Percentiles rank a stretch among this genome's conserved stretches.
Evolutionary conservation across 2,797 vertebrate genomes (phyloP).

Genomic region (Tachyglossus aculeatus): DNA sequence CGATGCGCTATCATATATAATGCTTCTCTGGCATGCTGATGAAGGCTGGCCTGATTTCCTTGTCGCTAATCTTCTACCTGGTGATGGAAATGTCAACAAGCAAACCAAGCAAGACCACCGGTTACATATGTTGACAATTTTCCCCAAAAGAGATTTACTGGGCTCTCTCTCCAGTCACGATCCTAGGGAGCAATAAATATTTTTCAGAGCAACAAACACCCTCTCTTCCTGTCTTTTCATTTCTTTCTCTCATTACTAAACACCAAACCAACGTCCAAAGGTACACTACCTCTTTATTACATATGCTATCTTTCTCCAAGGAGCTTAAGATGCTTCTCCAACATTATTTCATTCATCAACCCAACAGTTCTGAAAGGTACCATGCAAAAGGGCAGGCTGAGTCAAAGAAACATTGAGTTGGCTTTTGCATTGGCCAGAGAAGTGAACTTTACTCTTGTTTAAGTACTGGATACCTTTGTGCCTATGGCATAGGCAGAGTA

Average conservation of each 20-base stretch:
- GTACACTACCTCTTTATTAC: conserved; percentile 36
- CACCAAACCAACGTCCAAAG: conserved; percentile 24
- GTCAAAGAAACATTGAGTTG: no score
- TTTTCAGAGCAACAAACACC: conserved; percentile 33
- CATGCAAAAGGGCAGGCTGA: not conserved
- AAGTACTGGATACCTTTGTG: no score
- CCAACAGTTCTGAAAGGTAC: not conserved
- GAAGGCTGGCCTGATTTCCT: conserved; percentile 54
- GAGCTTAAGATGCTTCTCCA: not conserved
- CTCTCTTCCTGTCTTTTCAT: conserved; percentile 28
- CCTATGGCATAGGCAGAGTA: no score
- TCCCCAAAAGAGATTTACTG: conserved; percentile 37
- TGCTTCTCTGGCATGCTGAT: conserved; percentile 59
- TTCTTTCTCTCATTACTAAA: conserved; percentile 22
- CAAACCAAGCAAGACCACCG: conserved; percentile 35
- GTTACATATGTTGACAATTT: conserved; percentile 33
- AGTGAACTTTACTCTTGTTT: no score
- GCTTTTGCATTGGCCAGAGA: no score
- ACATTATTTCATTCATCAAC: not conserved
- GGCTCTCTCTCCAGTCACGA: conserved; percentile 30
- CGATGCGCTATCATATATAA: conserved; percentile 62
- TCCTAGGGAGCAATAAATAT: conserved; percentile 29
- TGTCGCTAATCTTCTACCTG: conserved; percentile 46
- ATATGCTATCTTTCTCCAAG: conserved; percentile 2
- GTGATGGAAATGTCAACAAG: conserved; percentile 59